phyloP scores from a whole-genome alignment of 2,888 invertebrate genomes.

The Drosophila nr. perissopoda region DNA sequence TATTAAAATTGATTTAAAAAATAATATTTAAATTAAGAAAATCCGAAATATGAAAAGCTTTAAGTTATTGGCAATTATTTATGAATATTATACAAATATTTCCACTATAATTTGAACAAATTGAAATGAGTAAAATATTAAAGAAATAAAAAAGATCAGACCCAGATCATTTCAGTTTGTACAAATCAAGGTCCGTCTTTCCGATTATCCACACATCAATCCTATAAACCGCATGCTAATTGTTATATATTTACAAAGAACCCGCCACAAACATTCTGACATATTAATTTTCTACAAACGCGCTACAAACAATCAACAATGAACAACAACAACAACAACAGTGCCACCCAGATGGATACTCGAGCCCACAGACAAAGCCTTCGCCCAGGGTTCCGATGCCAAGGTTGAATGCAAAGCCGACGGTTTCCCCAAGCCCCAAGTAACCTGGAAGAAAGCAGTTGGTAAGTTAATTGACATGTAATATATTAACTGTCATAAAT shows the following conservation, averaged over 20 bases:
- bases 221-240: slow-evolving; percentile 74
- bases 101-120: slow-evolving; percentile 40
- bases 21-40: neutral
- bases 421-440: slow-evolving; percentile 97
- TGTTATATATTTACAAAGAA: slow-evolving; percentile 12
- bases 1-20: neutral
- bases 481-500: neutral
- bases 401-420: slow-evolving; percentile 98
- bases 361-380: slow-evolving; percentile 97
- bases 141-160: slow-evolving; percentile 1
- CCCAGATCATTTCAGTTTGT: slow-evolving; percentile 60
- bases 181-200: slow-evolving; percentile 70
- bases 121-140: slow-evolving; percentile 41
- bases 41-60: too few species aligned
- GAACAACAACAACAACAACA: slow-evolving; percentile 82
- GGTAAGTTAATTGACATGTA: slow-evolving; percentile 87
- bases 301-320: slow-evolving; percentile 6
- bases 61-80: neutral
- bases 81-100: slow-evolving; percentile 30
- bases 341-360: slow-evolving; percentile 98
- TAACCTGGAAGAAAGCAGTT: slow-evolving; percentile 98
- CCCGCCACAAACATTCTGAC: slow-evolving; percentile 55
- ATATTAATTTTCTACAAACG: slow-evolving; percentile 52
- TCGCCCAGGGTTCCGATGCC: slow-evolving; percentile 97
- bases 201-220: slow-evolving; percentile 47